Evolutionary conservation across 2,797 vertebrate species (phyloP).

Genomic region (Synanceia verrucosa): DNA sequence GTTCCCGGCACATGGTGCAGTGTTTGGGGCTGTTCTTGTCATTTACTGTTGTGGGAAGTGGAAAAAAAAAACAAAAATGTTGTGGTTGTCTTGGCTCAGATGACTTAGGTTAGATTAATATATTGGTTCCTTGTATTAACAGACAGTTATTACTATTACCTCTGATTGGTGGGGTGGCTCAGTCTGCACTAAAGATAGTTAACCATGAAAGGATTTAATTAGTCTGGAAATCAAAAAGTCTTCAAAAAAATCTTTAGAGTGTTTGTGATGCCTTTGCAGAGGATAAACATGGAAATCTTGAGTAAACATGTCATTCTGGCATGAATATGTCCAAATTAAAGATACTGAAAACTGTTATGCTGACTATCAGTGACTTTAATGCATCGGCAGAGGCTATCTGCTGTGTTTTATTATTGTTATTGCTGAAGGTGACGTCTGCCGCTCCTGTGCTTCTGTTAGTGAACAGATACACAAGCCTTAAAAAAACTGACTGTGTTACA

Average conservation of each 20-base stretch:
- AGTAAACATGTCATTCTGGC: slow-evolving; percentile 1
- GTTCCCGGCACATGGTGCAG: slow-evolving; percentile 19
- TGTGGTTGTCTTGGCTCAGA: background rate
- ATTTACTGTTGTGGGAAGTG: slow-evolving; percentile 30
- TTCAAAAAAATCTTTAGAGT: slow-evolving; percentile 22
- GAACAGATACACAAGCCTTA: slow-evolving; percentile 35
- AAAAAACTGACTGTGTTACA: slow-evolving; percentile 57
- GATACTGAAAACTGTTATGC: background rate
- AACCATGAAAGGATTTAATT: slow-evolving; percentile 18
- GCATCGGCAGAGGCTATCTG: slow-evolving; percentile 34
- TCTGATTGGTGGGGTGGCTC: background rate
- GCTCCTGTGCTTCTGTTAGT: slow-evolving; percentile 37
- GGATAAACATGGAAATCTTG: slow-evolving; percentile 1
- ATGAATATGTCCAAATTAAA: slow-evolving; percentile 40
- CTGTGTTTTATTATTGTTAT: slow-evolving; percentile 51
- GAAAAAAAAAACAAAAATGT: slow-evolving; percentile 10
- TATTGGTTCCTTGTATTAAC: background rate
- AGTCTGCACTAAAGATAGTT: slow-evolving; percentile 11
- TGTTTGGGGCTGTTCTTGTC: slow-evolving; percentile 38
- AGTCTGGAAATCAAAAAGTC: slow-evolving; percentile 9
- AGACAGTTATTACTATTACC: background rate
- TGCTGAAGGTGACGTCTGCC: slow-evolving; percentile 39
- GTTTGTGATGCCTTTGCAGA: slow-evolving; percentile 11
- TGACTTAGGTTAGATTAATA: slow-evolving; percentile 5
- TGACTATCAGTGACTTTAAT: background rate